phyloP scores from a whole-genome alignment of 2,113 vertebrate species.

The Syngnathus floridae region DNA sequence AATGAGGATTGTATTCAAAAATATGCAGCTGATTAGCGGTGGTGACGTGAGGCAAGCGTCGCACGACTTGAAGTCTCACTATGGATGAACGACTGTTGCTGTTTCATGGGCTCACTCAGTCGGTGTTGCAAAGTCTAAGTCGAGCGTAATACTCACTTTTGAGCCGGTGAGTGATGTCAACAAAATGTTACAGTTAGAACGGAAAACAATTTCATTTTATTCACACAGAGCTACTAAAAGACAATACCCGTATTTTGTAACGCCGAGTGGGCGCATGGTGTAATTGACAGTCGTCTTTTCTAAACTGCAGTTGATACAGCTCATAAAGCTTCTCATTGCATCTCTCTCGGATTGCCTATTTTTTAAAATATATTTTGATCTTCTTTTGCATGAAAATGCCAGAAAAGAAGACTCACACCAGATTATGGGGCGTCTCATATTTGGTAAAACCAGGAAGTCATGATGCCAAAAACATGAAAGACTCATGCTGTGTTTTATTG shows the following conservation, averaged over 20 bases:
- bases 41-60: neutral
- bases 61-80: no score
- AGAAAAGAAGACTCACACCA: constrained; percentile 26
- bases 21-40: neutral
- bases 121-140: constrained; percentile 20
- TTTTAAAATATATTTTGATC: constrained; percentile 34
- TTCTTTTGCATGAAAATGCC: constrained; percentile 32
- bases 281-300: constrained; percentile 22
- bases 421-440: constrained; percentile 20
- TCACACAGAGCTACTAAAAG: neutral
- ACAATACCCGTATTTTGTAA: neutral
- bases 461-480: constrained; percentile 41
- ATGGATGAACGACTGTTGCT: constrained; percentile 26
- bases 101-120: constrained; percentile 22
- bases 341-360: constrained; percentile 26
- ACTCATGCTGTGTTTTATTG: constrained; percentile 46
- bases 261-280: constrained; percentile 11
- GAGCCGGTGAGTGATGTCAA: constrained; percentile 26
- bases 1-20: neutral
- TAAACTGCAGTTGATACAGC: constrained; percentile 38
- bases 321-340: constrained; percentile 44
- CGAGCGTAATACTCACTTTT: constrained; percentile 29
- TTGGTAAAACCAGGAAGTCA: constrained; percentile 33
- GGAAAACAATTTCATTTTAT: neutral
- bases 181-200: constrained; percentile 12